Base-by-base conservation (phyloP, 2,888 invertebrate genomes). In the Mythimna loreyi region DNA sequence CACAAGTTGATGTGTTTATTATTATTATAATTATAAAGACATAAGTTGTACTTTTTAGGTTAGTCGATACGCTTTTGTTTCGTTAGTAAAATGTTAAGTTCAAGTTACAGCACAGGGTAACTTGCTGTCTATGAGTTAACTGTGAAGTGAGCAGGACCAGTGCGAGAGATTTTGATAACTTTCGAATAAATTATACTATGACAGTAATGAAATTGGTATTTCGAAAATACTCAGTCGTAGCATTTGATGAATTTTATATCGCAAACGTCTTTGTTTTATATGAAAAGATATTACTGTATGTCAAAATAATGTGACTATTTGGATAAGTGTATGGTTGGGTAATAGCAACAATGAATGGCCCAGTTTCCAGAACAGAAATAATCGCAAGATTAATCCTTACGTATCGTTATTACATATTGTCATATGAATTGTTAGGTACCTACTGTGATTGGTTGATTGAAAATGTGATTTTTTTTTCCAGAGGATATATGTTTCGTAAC, bases 21-120 rank as follows among this genome's bases (percentile, higher is more conserved):
- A 83, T 72, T 82, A 84, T 80, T 82, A 84, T 67, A 77, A 70
- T 81, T 83, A 80, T 87, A 86, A 88, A 84, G 83, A 86, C 85
- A 84, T 88, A 89, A 85, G 84, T 81, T 87, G 84, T 90, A 87
- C 67, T 85, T 85, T 84, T 80, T 89, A 91, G 85, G 80, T 87
- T 88, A 88, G 85, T 76, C 52, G 77, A 82, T 89, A 90, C 87
- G 88, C 88, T 91, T 91, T 86, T 79, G 70, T 89, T 90, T 84
- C 66, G 78, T 87, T 87, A 80, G 81, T 68, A 25, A 40, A 78
- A 74, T 75, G 71, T 77, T 73, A 80, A 69, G 77, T 83, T 72
- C 78, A 82, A 86, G 86, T 87, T 89, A 87, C 89, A 79, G 84
- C 85, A 87, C 89, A 89, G 86, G 86, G 88, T 89, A 83, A 89